Conservation (phyloP, 2,888 invertebrate species). For the Nowickia ferox region DNA sequence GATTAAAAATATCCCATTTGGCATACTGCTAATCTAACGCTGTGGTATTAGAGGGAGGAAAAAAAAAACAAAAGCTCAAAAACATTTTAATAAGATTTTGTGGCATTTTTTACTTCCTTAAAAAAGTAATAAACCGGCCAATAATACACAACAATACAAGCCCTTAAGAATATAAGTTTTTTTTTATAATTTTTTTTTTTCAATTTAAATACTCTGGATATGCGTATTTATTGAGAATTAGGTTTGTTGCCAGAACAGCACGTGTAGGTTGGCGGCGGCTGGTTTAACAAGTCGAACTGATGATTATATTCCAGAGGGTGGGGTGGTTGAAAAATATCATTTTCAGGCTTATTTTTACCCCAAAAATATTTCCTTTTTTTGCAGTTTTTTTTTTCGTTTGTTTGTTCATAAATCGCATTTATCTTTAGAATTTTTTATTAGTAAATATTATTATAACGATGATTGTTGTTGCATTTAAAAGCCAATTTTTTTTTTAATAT, state of each 20-base stretch:
- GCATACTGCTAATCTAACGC: conserved; percentile 50
- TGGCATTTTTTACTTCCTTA: conserved; percentile 32
- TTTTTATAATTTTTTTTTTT: conserved; percentile 18
- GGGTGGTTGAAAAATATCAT: conserved; percentile 55
- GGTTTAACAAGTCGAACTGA: conserved; percentile 48
- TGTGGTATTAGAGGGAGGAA: not conserved
- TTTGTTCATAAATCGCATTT: conserved; percentile 53
- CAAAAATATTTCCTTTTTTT: conserved; percentile 48
- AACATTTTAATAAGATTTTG: conserved; percentile 59
- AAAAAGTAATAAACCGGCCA: not conserved
- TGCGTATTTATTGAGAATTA: conserved; percentile 51
- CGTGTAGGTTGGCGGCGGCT: conserved; percentile 56
- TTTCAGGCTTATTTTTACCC: conserved; percentile 62
- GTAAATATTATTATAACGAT: conserved; percentile 53
- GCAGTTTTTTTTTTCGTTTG: conserved; percentile 1
- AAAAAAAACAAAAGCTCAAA: conserved; percentile 13
- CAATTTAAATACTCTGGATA: not conserved
- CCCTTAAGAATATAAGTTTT: conserved; percentile 21
- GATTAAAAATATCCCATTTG: conserved; percentile 32
- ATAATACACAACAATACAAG: conserved; percentile 25
- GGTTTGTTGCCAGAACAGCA: conserved; percentile 55
- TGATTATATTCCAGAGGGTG: not conserved
- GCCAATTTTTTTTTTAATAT: conserved; percentile 47
- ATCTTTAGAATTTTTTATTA: conserved; percentile 62
- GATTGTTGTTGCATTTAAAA: conserved; percentile 45